phyloP scores from a whole-genome alignment of 2,888 invertebrate species.

The Alentia gelatinosa region DNA sequence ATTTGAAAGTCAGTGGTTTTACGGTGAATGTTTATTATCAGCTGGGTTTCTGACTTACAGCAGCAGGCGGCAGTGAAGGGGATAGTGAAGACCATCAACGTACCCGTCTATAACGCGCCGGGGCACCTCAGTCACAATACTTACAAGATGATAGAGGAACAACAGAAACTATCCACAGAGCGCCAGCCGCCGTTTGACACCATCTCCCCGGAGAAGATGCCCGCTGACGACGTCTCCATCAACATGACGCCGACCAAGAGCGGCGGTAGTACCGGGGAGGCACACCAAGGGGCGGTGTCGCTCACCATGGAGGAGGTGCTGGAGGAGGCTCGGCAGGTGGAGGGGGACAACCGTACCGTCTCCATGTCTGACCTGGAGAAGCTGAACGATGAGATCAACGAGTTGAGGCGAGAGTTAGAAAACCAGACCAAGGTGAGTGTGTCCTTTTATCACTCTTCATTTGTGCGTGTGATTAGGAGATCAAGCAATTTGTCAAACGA shows the following conservation, averaged over 20 bases:
- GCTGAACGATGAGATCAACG: slow-evolving; percentile 46
- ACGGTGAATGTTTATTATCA: too few relatives aligned
- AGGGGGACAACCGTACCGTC: slow-evolving; percentile 23
- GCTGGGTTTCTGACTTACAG: too few relatives aligned
- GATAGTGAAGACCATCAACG: not conserved
- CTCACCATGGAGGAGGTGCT: slow-evolving; percentile 22
- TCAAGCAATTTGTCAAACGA: too few relatives aligned
- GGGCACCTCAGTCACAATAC: slow-evolving; percentile 26
- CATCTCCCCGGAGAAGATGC: not conserved
- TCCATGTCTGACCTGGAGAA: slow-evolving; percentile 45
- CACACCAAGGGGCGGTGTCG: not conserved
- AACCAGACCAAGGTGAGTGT: slow-evolving; percentile 59
- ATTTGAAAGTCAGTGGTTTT: too few relatives aligned
- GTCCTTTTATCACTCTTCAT: too few relatives aligned
- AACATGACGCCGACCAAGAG: slow-evolving; percentile 9
- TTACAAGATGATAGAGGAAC: slow-evolving; percentile 34
- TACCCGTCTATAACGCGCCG: slow-evolving; percentile 47
- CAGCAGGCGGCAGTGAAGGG: not conserved
- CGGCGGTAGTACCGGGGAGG: not conserved
- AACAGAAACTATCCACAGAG: too few relatives aligned
- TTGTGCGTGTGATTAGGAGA: too few relatives aligned
- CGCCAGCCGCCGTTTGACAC: not conserved
- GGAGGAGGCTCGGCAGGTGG: slow-evolving; percentile 44
- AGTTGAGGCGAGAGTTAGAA: slow-evolving; percentile 56
- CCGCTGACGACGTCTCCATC: slow-evolving; percentile 18